A percentile compares a stretch with the other conserved stretches of the same genome.
Conservation (phyloP, 2,888 invertebrate species). For the Steromphala cineraria region DNA sequence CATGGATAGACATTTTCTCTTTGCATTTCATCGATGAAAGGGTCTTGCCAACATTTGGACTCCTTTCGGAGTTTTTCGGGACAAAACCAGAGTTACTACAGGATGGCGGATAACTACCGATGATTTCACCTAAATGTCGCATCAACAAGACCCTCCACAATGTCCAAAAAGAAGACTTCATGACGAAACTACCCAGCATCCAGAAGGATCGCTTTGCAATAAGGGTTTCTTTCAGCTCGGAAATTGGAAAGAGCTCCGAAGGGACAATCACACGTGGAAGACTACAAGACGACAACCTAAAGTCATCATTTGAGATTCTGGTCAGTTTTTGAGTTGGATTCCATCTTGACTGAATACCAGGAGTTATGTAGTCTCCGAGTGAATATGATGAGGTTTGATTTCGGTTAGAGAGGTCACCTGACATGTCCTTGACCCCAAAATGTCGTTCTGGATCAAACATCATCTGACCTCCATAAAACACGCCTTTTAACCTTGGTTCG, state of each 20-base stretch:
- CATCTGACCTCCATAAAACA: not conserved
- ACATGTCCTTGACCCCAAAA: conserved; percentile 1
- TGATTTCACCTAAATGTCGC: not conserved
- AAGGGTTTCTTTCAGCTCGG: not conserved
- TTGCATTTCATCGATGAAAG: too few species aligned
- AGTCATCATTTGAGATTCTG: not conserved
- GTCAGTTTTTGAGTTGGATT: not conserved
- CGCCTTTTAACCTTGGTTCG: not conserved
- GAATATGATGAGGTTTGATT: not conserved
- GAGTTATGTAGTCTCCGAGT: not conserved
- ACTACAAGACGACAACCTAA: not conserved
- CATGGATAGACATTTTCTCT: too few species aligned
- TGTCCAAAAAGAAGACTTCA: not conserved
- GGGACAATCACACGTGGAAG: not conserved
- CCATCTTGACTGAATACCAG: not conserved
- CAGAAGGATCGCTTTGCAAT: not conserved
- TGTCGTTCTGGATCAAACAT: not conserved
- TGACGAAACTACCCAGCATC: not conserved
- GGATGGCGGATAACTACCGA: not conserved
- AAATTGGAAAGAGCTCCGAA: not conserved
- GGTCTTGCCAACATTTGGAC: not conserved
- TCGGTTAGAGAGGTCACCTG: not conserved
- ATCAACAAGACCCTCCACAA: not conserved
- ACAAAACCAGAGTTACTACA: not conserved
- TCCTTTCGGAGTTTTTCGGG: not conserved